These are phyloP conservation scores for Odocoileus hemionus DNA, from an alignment of 2,113 vertebrate genomes.

Conservation along the genomic window DNA sequence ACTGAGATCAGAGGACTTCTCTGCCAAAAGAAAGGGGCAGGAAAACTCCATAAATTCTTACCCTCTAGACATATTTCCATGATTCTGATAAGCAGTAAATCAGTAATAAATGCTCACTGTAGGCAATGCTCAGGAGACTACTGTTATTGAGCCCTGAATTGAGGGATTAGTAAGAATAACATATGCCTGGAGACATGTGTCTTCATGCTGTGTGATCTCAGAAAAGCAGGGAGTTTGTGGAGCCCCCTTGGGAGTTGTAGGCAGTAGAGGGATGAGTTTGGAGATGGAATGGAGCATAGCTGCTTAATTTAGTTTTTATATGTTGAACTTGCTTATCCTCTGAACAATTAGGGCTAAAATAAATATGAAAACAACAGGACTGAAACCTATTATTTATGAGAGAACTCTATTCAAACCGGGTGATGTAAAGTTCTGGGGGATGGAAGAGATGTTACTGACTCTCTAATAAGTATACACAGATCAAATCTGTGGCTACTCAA, in stretches of 20 bases:
- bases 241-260: neutral
- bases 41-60: neutral
- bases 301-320: neutral
- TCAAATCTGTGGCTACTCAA: neutral
- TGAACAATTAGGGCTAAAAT: neutral
- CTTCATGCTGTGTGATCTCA: neutral
- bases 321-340: neutral
- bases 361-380: neutral
- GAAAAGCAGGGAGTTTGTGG: neutral
- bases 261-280: neutral
- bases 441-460: neutral
- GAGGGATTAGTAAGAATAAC: neutral
- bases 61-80: neutral
- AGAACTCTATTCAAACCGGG: neutral
- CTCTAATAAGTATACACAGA: neutral
- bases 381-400: neutral
- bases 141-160: neutral
- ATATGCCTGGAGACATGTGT: neutral
- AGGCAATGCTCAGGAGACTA: neutral
- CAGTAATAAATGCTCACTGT: neutral
- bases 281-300: neutral
- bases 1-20: neutral
- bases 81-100: neutral
- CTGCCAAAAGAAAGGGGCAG: neutral
- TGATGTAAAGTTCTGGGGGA: neutral